A percentile compares a stretch with the other conserved stretches of the same genome.
These are phyloP conservation scores for Eciton burchellii DNA, from an alignment of 1,140 invertebrate species.

Conservation along the genomic window DNA sequence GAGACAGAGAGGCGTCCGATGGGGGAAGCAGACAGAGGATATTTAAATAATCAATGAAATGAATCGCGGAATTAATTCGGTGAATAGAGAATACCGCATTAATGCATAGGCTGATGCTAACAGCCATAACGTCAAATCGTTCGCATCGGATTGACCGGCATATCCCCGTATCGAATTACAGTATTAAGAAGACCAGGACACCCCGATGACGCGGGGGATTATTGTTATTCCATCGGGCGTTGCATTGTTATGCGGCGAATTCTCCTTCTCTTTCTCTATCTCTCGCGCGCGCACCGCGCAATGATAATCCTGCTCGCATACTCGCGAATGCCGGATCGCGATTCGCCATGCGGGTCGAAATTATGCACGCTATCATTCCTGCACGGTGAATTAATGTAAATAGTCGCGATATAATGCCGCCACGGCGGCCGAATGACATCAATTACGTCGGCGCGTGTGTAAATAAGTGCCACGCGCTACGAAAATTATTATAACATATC, in stretches of 20 bases:
- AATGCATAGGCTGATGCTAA: not conserved
- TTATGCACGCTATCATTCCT: constrained; percentile 60
- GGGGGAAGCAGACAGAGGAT: not conserved
- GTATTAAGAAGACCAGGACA: constrained; percentile 41
- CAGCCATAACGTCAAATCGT: not conserved
- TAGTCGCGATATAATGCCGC: constrained; percentile 50
- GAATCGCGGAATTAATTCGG: not conserved
- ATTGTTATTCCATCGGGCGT: constrained; percentile 55
- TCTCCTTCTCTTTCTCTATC: constrained; percentile 4
- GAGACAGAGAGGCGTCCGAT: not conserved
- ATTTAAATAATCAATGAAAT: not conserved
- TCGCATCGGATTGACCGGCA: constrained; percentile 19
- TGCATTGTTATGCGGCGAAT: constrained; percentile 45
- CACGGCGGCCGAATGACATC: constrained; percentile 52
- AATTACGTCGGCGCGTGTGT: constrained; percentile 58
- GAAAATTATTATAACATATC: constrained; percentile 61
- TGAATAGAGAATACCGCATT: not conserved
- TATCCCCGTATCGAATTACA: constrained; percentile 16
- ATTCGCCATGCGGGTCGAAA: constrained; percentile 41
- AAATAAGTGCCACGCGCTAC: constrained; percentile 41
- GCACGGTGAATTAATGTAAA: constrained; percentile 58
- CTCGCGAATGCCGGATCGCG: constrained; percentile 28
- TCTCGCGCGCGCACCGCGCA: constrained; percentile 14
- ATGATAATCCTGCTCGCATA: constrained; percentile 47
- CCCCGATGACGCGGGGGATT: constrained; percentile 24